Evolutionary conservation across 2,113 vertebrate species (phyloP).

Genomic region (Semnornis frantzii): DNA sequence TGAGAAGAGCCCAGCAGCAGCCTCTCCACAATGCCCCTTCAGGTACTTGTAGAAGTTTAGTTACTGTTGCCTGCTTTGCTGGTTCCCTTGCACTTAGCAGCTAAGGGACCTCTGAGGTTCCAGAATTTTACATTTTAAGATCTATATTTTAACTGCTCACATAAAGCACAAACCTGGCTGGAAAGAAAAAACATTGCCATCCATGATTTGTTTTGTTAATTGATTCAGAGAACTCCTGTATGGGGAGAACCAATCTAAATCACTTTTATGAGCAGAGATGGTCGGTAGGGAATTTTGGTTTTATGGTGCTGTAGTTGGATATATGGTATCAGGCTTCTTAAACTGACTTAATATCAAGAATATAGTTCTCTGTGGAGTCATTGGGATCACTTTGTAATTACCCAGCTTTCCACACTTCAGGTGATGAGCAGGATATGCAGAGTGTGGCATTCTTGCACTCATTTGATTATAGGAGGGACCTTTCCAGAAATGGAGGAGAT

Average conservation of each 20-base stretch:
- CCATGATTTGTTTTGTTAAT: slow-evolving; percentile 61
- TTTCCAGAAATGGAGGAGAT: neutral
- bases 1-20: no score
- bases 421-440: neutral
- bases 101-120: neutral
- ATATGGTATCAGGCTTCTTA: slow-evolving; percentile 52
- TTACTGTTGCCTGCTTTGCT: neutral
- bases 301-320: slow-evolving; percentile 25
- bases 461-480: neutral
- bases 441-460: neutral
- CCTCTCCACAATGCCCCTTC: no score
- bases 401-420: slow-evolving; percentile 45
- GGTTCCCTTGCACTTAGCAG: neutral
- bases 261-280: slow-evolving; percentile 58
- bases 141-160: neutral
- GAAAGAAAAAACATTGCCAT: slow-evolving; percentile 24
- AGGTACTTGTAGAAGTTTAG: no score
- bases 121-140: neutral
- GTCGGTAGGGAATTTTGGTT: slow-evolving; percentile 37
- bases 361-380: slow-evolving; percentile 44
- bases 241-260: slow-evolving; percentile 45
- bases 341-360: slow-evolving; percentile 50
- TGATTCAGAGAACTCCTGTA: slow-evolving; percentile 23
- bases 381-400: slow-evolving; percentile 31
- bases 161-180: slow-evolving; percentile 21